These are phyloP conservation scores for Hesperophylax magnus DNA, from an alignment of 1,140 invertebrate species.

Conservation along the genomic window DNA sequence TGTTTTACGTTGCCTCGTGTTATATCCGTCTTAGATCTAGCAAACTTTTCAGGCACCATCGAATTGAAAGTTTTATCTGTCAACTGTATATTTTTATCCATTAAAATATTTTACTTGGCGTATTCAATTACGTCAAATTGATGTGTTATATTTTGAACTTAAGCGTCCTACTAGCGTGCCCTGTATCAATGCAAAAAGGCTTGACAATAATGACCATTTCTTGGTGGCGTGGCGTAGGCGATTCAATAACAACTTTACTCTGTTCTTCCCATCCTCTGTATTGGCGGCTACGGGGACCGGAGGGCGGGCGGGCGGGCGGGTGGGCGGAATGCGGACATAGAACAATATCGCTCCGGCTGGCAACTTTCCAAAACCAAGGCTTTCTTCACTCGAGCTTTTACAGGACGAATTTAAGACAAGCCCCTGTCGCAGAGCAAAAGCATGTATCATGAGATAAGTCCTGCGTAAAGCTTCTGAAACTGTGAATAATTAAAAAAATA, in stretches of 20 bases:
- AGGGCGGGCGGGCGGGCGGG: neutral
- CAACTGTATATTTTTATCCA: no score
- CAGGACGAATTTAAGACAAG: neutral
- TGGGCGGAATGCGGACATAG: neutral
- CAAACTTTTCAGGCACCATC: no score
- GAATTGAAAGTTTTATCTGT: no score
- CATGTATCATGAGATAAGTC: conserved; percentile 10
- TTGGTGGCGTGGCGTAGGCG: conserved; percentile 17
- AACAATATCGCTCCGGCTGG: conserved; percentile 14
- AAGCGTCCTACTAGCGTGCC: neutral
- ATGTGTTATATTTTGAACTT: no score
- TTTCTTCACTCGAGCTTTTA: conserved; percentile 22
- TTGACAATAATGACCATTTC: conserved; percentile 29
- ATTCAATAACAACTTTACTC: conserved; percentile 27
- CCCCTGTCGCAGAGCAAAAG: conserved; percentile 1
- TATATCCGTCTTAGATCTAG: no score
- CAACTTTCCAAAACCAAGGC: conserved; percentile 13
- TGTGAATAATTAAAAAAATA: no score
- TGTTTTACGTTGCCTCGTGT: no score
- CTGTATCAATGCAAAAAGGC: neutral
- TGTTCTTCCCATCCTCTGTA: neutral
- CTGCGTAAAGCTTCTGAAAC: neutral
- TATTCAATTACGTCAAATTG: no score
- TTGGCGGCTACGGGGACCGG: neutral
- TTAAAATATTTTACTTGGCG: no score